Base-by-base conservation (phyloP, 2,888 invertebrate species). In the Noctuana brunneofusca region DNA sequence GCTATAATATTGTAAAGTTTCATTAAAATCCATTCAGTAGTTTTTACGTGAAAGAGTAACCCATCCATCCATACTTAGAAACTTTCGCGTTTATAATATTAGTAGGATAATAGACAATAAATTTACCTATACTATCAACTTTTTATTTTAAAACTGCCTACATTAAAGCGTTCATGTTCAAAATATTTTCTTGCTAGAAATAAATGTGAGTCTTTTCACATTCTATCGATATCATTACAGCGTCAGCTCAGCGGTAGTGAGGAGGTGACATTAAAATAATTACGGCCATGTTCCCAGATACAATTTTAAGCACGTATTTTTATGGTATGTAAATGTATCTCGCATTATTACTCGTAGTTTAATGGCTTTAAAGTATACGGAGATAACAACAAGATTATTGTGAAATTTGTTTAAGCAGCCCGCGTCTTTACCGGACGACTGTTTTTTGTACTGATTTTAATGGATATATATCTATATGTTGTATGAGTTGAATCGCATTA, bases 241-340 rank as follows among this genome's bases (percentile, higher is more conserved):
- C 22, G 20, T 22, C 24, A 24, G 6, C 41, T 27, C 53, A 12
- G 11, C 46, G 46, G 46, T 8, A 24, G 32, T 60, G 53, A 35
- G 5, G 32, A 35, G 16, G 24, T 8, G 8, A 24, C 43, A 3
- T 60, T 48, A 64, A 59, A 60, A 66, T 69, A 66, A 69, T 69
- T 66, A 68, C 50, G 55, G n/a, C 56, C 48, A 56, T 64, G 60
- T 65, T 66, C 64, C 53, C 52, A 65, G 67, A 65, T 60, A 63
- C 63, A 63, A 64, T 60, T 66, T 63, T 65, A 65, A 65, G 65
- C 64, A 68, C 65, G 57, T 52, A 66, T 68, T 67, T 68, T 67
- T 60, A 67, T 63, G 64, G 68, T 63, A 67, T 66, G 64, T 64
- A 66, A 63, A 65, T 58, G 63, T 58, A 53, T n/a, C 43, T 53